phyloP scores from a whole-genome alignment of 2,888 invertebrate genomes.

The Epiblema foenella region DNA sequence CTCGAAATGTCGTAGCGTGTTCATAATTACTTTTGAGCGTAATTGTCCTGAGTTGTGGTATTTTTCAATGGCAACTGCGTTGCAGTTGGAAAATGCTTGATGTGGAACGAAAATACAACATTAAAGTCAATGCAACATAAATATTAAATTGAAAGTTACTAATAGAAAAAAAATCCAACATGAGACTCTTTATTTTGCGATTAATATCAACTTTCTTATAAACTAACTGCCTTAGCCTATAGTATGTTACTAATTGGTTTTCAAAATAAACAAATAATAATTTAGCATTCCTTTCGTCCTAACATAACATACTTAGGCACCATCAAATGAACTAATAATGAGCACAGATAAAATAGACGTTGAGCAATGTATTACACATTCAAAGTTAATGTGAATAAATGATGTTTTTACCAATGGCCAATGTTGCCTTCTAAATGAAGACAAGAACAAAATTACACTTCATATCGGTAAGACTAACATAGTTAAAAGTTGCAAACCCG shows the following conservation, averaged over 20 bases:
- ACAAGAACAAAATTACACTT: conserved; percentile 71
- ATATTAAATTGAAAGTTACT: too few relatives aligned
- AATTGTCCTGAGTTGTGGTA: conserved; percentile 24
- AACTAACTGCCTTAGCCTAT: neutral
- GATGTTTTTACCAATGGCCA: conserved; percentile 48
- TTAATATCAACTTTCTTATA: neutral
- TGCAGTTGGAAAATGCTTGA: neutral
- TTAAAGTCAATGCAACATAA: conserved; percentile 3
- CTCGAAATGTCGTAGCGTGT: conserved; percentile 62
- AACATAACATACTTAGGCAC: neutral
- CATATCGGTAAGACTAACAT: conserved; percentile 77
- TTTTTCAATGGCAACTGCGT: conserved; percentile 1
- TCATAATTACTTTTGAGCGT: conserved; percentile 25
- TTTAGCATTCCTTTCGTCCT: neutral
- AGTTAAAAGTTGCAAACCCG: conserved; percentile 49
- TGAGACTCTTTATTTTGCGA: neutral
- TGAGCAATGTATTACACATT: conserved; percentile 28
- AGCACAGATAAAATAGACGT: conserved; percentile 26
- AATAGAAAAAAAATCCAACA: too few relatives aligned
- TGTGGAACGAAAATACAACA: neutral
- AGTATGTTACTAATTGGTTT: neutral
- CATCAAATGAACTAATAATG: conserved; percentile 20
- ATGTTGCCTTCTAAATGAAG: conserved; percentile 58
- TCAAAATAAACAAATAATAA: neutral
- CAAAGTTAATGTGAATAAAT: conserved; percentile 48